These are phyloP conservation scores for Yasuhikotakia modesta DNA, from an alignment of 2,797 vertebrate genomes.

Conservation along the genomic window DNA sequence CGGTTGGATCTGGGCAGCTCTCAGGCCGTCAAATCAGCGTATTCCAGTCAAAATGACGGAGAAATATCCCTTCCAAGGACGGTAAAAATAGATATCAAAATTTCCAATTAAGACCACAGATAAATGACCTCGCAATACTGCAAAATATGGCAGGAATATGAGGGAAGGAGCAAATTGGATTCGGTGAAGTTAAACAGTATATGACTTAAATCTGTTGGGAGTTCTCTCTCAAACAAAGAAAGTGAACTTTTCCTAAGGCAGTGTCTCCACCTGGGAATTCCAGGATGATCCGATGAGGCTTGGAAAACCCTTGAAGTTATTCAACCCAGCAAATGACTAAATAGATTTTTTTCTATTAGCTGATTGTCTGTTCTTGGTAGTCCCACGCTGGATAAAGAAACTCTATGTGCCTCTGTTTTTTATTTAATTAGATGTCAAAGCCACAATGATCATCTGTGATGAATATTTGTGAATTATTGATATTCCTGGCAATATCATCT, in stretches of 20 bases:
- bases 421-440: constrained; percentile 76
- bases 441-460: constrained; percentile 62
- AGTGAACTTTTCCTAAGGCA: constrained; percentile 80
- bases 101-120: constrained; percentile 81
- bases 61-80: constrained; percentile 65
- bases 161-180: constrained; percentile 78
- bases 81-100: constrained; percentile 74
- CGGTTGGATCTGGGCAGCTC: constrained; percentile 67
- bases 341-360: constrained; percentile 87
- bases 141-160: constrained; percentile 80
- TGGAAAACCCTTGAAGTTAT: constrained; percentile 83
- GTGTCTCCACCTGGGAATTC: constrained; percentile 74
- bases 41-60: constrained; percentile 62
- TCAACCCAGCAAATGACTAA: constrained; percentile 83
- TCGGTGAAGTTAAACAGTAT: constrained; percentile 78
- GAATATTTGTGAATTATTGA: constrained; percentile 55
- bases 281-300: constrained; percentile 74
- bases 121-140: constrained; percentile 79
- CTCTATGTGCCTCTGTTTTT: constrained; percentile 74
- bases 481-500: constrained; percentile 41
- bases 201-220: constrained; percentile 81
- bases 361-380: constrained; percentile 74
- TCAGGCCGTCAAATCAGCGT: constrained; percentile 55
- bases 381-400: constrained; percentile 70
- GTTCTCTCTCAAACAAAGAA: constrained; percentile 75